A percentile compares a stretch with the other conserved stretches of the same genome.
These are phyloP conservation scores for Mormyrus iriodes DNA, from an alignment of 2,113 vertebrate genomes.

Conservation along the genomic window DNA sequence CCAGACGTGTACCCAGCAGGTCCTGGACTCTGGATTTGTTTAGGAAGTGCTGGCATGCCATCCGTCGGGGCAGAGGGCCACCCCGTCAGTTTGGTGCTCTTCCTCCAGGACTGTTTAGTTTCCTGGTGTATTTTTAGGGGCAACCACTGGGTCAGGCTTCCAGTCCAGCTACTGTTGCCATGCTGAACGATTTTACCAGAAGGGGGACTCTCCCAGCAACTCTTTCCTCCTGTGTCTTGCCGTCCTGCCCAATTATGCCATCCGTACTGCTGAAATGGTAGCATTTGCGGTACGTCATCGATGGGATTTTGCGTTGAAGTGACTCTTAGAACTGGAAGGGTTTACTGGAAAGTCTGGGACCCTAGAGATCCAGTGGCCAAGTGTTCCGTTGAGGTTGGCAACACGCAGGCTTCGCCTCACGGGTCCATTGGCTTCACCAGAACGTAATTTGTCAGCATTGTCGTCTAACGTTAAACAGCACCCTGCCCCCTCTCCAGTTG, in stretches of 20 bases:
- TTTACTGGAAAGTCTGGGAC: background rate
- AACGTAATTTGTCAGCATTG: background rate
- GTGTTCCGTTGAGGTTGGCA: background rate
- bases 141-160: background rate
- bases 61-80: background rate
- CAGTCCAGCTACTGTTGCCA: background rate
- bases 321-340: background rate
- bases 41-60: background rate
- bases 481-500: background rate
- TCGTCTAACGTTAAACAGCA: background rate
- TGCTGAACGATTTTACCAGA: background rate
- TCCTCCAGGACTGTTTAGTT: background rate
- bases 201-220: background rate
- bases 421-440: too few species aligned
- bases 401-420: constrained; percentile 14
- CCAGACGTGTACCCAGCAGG: background rate
- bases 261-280: background rate
- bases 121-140: background rate
- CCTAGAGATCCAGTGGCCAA: background rate
- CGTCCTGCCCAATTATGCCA: background rate
- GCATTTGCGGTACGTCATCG: background rate
- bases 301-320: background rate
- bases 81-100: background rate
- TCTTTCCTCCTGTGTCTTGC: background rate
- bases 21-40: background rate